phyloP scores from a whole-genome alignment of 2,888 invertebrate genomes.

The Orchesellides sinensis region DNA sequence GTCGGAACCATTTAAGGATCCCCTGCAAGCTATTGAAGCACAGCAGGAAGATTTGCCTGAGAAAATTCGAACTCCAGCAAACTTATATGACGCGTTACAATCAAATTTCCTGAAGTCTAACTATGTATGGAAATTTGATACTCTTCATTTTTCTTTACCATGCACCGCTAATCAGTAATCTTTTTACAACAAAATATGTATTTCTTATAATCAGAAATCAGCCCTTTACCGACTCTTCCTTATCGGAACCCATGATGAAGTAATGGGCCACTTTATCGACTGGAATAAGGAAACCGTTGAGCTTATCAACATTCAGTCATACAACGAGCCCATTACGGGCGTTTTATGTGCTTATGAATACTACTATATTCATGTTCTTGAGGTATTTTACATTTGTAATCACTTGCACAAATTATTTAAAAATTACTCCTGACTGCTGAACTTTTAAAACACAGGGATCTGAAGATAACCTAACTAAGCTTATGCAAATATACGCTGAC shows the following conservation, averaged over 20 bases:
- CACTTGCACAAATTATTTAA: background rate
- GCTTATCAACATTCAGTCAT: constrained; percentile 59
- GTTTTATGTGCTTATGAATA: constrained; percentile 68
- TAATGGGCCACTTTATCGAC: constrained; percentile 48
- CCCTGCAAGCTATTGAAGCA: constrained; percentile 4
- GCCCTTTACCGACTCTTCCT: constrained; percentile 65
- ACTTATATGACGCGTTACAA: constrained; percentile 43
- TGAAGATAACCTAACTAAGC: constrained; percentile 60
- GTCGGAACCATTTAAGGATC: constrained; percentile 29
- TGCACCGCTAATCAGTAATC: too few species aligned
- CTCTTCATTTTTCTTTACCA: background rate
- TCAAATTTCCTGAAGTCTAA: constrained; percentile 63
- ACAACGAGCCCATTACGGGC: constrained; percentile 67
- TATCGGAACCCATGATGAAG: constrained; percentile 67
- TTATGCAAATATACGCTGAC: constrained; percentile 36
- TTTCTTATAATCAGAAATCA: too few species aligned
- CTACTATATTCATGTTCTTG: constrained; percentile 71
- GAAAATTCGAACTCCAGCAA: constrained; percentile 12
- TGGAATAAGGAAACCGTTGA: constrained; percentile 64
- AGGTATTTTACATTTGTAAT: constrained; percentile 54
- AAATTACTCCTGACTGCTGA: background rate
- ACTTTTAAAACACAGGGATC: constrained; percentile 59
- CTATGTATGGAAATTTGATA: constrained; percentile 42
- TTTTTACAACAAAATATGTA: too few species aligned
- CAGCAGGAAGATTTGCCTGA: background rate